phyloP scores from a whole-genome alignment of 1,140 invertebrate species.

The Calephelis nemesis region DNA sequence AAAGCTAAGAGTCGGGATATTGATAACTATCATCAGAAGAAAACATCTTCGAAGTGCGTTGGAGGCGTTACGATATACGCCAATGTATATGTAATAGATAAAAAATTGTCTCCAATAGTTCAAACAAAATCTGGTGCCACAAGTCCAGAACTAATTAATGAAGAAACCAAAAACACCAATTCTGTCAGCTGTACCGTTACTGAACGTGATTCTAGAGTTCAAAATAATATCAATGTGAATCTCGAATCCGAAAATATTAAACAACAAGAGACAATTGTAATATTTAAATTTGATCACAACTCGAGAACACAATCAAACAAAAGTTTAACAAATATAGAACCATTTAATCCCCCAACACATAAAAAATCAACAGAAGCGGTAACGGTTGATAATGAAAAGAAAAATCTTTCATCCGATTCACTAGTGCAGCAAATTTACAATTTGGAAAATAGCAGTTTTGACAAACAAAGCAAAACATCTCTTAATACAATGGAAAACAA shows the following conservation, averaged over 20 bases:
- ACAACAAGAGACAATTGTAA: not conserved
- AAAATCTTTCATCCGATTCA: constrained; percentile 52
- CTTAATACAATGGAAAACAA: constrained; percentile 55
- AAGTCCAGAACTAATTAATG: constrained; percentile 30
- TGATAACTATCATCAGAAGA: constrained; percentile 42
- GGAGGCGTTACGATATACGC: constrained; percentile 38
- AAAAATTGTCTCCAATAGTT: constrained; percentile 53
- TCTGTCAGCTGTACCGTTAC: constrained; percentile 27
- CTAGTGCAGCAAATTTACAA: constrained; percentile 59
- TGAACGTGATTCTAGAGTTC: not conserved
- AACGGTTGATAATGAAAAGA: constrained; percentile 17
- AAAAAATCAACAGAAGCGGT: not conserved
- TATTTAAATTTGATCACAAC: not conserved
- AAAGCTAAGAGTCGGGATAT: constrained; percentile 24
- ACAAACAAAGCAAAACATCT: constrained; percentile 38
- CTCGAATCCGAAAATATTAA: not conserved
- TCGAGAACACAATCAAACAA: not conserved
- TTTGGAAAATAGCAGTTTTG: constrained; percentile 50
- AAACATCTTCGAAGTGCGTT: constrained; percentile 52
- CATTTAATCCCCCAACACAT: not conserved
- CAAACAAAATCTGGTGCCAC: constrained; percentile 45
- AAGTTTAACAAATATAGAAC: not conserved
- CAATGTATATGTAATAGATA: constrained; percentile 31
- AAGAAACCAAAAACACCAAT: constrained; percentile 27
- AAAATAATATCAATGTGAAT: not conserved